phyloP scores from a whole-genome alignment of 2,888 invertebrate species.

The Latrodectus elegans region DNA sequence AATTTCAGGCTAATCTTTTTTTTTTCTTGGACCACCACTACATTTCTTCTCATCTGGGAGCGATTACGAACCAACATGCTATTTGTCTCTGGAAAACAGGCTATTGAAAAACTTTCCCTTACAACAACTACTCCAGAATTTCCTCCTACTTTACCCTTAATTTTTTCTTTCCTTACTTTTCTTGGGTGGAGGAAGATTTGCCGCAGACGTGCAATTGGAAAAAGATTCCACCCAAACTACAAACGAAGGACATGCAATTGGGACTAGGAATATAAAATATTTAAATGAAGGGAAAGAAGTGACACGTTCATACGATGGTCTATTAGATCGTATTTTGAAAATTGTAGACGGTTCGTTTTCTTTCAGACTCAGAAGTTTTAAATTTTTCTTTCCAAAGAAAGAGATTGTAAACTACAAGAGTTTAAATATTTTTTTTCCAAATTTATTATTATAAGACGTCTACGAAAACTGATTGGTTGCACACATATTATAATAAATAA shows the following conservation, averaged over 20 bases:
- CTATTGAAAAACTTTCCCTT: conserved; percentile 22
- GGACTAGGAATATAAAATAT: neutral
- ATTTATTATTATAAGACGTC: too few relatives aligned
- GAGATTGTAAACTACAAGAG: too few relatives aligned
- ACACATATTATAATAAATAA: too few relatives aligned
- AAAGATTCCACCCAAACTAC: neutral
- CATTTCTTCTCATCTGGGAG: conserved; percentile 17
- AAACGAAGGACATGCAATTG: neutral
- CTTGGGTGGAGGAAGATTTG: neutral
- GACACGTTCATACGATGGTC: too few relatives aligned
- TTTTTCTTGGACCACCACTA: neutral
- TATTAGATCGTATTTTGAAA: too few relatives aligned
- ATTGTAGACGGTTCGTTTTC: too few relatives aligned
- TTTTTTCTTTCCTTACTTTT: conserved; percentile 9
- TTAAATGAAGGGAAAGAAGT: too few relatives aligned
- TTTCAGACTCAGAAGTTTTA: too few relatives aligned
- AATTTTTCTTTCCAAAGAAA: too few relatives aligned
- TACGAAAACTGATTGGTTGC: too few relatives aligned
- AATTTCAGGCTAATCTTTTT: neutral
- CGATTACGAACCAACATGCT: conserved; percentile 20
- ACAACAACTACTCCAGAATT: conserved; percentile 16
- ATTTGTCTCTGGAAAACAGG: conserved; percentile 20
- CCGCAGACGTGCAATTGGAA: neutral
- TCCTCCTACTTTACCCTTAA: conserved; percentile 8
- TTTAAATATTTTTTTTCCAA: too few relatives aligned